Evolutionary conservation across 53 echinoderm and acorn worm species (phyloP), one percentile per base, ranked within the genome.

Genomic region (Hippasteria phrygiana): DNA sequence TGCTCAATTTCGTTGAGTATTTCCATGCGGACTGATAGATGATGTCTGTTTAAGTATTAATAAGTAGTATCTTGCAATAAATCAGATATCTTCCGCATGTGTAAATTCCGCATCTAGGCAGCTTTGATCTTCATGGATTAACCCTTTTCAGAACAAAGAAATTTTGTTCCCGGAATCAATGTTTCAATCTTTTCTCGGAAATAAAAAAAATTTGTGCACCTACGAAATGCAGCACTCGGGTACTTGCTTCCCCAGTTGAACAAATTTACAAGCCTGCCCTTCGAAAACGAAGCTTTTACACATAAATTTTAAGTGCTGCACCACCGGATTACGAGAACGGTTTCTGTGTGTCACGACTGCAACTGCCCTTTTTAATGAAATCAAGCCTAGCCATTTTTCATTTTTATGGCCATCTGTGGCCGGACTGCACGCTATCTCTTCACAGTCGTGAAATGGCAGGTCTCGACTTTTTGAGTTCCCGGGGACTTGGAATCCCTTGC

Each of bases 381-480:
- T 80, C 29, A 63, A 26, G 40, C 24, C 29, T 14, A 80, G 24
- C 63, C 80, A 63, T 62, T 62, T 37, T 62, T 80, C 63, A 62
- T 80, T 78, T 71, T 80, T 63, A 80, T 80, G 29, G 32, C 80
- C 80, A 62, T 62, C 80, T 63, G 63, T 28, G 14, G 71, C 31
- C 1, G 40, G 16, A 37, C 38, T 38, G 40, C 71, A 71, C 71
- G 71, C 71, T 39, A 38, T 71, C 38, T 54, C 16, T 54, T 20
- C 17, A 1, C 54, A 16, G 0, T 20, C 14, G 54, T 16, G 54
- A 54, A 54, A 54, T 17, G 20, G 54, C 17, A 16, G 3, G 54
- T n/a, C n/a, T n/a, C n/a, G n/a, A n/a, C n/a, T 16, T 54, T 17
- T 54, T 54, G 54, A 54, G 54, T 54, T 54, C 54, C 54, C 12